A percentile compares a stretch with the other conserved stretches of the same genome.
These are phyloP conservation scores for Columba janthina DNA, from an alignment of 2,113 vertebrate species.

Conservation along the genomic window DNA sequence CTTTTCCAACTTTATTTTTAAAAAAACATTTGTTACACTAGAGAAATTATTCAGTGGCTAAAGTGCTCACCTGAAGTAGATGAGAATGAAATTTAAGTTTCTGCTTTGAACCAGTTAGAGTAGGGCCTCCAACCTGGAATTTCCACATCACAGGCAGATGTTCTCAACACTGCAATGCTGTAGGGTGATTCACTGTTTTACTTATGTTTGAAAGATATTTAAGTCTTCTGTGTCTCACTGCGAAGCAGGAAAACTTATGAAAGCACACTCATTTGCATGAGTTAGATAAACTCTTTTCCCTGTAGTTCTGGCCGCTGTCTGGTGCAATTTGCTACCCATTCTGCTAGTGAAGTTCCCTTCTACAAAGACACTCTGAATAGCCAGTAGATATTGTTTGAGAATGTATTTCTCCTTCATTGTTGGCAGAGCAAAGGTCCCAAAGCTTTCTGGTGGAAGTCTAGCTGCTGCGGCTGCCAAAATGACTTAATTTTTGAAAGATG, in stretches of 20 bases:
- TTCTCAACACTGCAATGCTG: not conserved
- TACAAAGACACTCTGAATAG: not conserved
- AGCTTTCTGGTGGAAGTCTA: not conserved
- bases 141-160: not conserved
- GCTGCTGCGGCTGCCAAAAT: not conserved
- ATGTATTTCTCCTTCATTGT: not conserved
- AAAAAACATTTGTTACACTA: not conserved
- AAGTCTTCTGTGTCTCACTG: not conserved
- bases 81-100: not conserved
- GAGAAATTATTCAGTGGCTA: not conserved
- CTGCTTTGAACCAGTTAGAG: not conserved
- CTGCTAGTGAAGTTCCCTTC: not conserved
- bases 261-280: not conserved
- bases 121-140: not conserved
- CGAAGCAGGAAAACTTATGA: not conserved
- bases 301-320: not conserved
- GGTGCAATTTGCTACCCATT: not conserved
- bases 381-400: not conserved
- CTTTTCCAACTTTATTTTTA: not conserved
- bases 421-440: not conserved
- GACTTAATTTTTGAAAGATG: not conserved
- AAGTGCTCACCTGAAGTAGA: not conserved
- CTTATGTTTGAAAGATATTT: not conserved
- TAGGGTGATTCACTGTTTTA: not conserved
- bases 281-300: not conserved